Base-by-base conservation (phyloP, 1,140 invertebrate genomes). In the Choristoneura fumiferana region DNA sequence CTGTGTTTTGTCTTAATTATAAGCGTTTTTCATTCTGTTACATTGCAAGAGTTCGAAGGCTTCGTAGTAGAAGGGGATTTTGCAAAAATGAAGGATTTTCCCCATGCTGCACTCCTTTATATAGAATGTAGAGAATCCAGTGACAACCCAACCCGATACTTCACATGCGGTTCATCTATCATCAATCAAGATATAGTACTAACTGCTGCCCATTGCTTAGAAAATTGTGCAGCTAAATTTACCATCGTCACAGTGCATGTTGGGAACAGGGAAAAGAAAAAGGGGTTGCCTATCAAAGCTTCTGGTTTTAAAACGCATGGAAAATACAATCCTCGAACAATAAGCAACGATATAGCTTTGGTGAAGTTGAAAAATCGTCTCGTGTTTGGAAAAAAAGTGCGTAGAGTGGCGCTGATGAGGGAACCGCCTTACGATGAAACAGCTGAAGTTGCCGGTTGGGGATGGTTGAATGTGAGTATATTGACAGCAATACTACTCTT, bases 121-220 rank as follows among this genome's bases (percentile, higher is more conserved):
- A 1, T n/a, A 17, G 9, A 37, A 37, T 29, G 22, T 29, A n/a
- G 9, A 34, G 1, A n/a, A n/a, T n/a, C n/a, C n/a, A 6, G 6
- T 29, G 22, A 29, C 22, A 6, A 6, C 2, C 2, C 6, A 3
- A 2, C 2, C 6, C 2, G 22, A 29, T 3, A 2, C 22, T 3
- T 6, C 6, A 6, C 54, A 10, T 65, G 66, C 33, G 66, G 62
- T 1, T 53, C 53, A 4, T 69, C 66, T 0, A 55, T 69, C 0
- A 1, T 69, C 1, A 69, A 59, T 29, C 55, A 63, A 33, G 45
- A 8, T 12, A 34, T 69, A 14, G 8, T 60, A 2, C 34, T 65
- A 8, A 65, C 66, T 0, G 62, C 62, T 8, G 62, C 59, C 1
- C 59, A 65, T 10, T 65, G 62, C 13, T 5, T 69, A 4, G 40